phyloP scores from a whole-genome alignment of 2,113 vertebrate genomes.

The Marmota monax region DNA sequence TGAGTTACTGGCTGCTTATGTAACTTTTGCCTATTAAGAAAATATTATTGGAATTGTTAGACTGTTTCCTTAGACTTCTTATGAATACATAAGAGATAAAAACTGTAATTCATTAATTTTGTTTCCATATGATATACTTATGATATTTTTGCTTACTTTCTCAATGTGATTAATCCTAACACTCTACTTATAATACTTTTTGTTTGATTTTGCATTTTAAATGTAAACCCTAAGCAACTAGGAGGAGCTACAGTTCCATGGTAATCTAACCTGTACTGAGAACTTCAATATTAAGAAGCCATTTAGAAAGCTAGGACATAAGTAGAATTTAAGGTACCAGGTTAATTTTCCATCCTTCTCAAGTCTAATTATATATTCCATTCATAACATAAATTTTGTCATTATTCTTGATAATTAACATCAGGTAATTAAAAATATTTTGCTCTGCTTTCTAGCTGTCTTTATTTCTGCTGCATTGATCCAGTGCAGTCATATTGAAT shows the following conservation, averaged over 20 bases:
- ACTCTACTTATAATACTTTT: neutral
- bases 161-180: neutral
- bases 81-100: neutral
- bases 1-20: neutral
- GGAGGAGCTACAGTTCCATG: constrained; percentile 62
- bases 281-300: neutral
- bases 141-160: neutral
- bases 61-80: neutral
- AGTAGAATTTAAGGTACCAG: constrained; percentile 30
- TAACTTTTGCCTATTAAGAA: neutral
- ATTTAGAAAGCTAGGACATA: neutral
- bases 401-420: constrained; percentile 75
- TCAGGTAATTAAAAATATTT: constrained; percentile 79
- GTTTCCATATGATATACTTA: neutral
- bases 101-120: neutral
- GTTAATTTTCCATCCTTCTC: constrained; percentile 39
- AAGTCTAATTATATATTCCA: constrained; percentile 3
- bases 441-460: constrained; percentile 58
- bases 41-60: neutral
- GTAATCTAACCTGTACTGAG: neutral
- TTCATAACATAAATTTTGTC: constrained; percentile 57
- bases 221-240: constrained; percentile 25
- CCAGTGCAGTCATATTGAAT: constrained; percentile 60
- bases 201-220: constrained; percentile 7
- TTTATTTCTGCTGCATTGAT: constrained; percentile 72